Evolutionary conservation across 2,888 invertebrate species (phyloP), one percentile per base, ranked within the genome.

Genomic region (Pheosia gnoma): DNA sequence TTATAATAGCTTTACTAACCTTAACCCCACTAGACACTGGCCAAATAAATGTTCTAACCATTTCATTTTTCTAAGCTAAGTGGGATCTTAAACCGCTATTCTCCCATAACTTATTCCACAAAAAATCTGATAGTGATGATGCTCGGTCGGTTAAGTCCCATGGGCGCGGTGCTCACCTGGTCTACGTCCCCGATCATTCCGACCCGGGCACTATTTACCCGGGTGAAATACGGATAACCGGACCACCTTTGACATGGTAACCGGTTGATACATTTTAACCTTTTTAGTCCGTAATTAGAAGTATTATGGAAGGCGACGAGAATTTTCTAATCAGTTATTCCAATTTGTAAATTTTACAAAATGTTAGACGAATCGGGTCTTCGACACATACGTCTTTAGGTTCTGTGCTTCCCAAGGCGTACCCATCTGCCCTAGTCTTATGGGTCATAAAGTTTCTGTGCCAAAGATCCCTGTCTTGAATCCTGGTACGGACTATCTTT

Each of bases 161-260:
- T 54, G 61, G 57, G 61, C 58, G 60, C 67, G 62, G 60, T 74
- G 78, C 75, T 82, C 79, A 82, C 82, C 79, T 82, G 73, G 63
- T 39, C 73, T 65, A 66, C 72, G 72, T 74, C 71, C 67, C 53
- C 53, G 74, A 66, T 61, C 67, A 62, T 66, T 65, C 41, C 65
- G 66, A 66, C 66, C 76, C 74, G 69, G 68, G 66, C 74, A 75
- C 79, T 73, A 78, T 77, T 81, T 73, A 68, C 71, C 65, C 68
- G 57, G 56, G 60, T 66, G 66, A 74, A 77, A 79, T 75, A 78
- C 77, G 80, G 79, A 77, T 79, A 79, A 77, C 78, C 76, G 67
- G 68, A 67, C 65, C 59, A 63, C 71, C 74, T 75, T 73, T 75
- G 74, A 75, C 74, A 64, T 65, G 60, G 61, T 68, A 71, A 72